Evolutionary conservation across 2,797 vertebrate species (phyloP).

Genomic region (Loris lydekkerianus): DNA sequence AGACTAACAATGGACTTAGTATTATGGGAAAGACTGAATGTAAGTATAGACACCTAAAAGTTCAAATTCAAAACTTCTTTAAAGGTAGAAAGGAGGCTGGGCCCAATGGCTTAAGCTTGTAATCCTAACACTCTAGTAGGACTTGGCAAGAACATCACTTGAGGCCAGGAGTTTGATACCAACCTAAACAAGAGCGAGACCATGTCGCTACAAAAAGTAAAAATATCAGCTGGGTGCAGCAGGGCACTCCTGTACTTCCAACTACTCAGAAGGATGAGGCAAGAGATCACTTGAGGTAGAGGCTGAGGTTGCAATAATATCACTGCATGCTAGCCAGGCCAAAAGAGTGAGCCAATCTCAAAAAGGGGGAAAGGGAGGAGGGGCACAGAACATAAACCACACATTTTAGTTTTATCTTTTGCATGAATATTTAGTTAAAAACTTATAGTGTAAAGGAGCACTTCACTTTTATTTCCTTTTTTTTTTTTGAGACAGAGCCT

Average conservation of each 20-base stretch:
- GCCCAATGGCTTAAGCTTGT: not conserved
- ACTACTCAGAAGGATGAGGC: not conserved
- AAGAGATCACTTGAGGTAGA: not conserved
- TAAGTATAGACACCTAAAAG: not conserved
- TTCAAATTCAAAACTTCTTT: conserved; percentile 5
- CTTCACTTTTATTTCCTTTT: not conserved
- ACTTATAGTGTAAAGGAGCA: not conserved
- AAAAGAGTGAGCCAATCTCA: not conserved
- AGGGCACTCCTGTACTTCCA: not conserved
- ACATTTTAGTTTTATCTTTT: not conserved
- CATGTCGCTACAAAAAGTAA: not conserved
- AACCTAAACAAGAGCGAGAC: not conserved
- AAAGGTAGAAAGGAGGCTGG: not conserved
- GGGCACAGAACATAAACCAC: not conserved
- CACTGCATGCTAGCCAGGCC: not conserved
- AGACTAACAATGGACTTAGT: conserved; percentile 11
- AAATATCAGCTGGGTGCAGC: not conserved
- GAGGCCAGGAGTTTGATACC: not conserved
- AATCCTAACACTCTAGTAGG: too few relatives aligned
- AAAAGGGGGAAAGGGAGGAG: not conserved
- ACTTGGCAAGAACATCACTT: not conserved
- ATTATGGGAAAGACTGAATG: not conserved
- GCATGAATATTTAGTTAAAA: not conserved
- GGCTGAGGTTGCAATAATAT: not conserved
- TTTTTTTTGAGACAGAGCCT: not conserved